A percentile compares a stretch with the other conserved stretches of the same genome.
Evolutionary conservation across 2,113 vertebrate genomes (phyloP).

Genomic region (Prunella himalayana): DNA sequence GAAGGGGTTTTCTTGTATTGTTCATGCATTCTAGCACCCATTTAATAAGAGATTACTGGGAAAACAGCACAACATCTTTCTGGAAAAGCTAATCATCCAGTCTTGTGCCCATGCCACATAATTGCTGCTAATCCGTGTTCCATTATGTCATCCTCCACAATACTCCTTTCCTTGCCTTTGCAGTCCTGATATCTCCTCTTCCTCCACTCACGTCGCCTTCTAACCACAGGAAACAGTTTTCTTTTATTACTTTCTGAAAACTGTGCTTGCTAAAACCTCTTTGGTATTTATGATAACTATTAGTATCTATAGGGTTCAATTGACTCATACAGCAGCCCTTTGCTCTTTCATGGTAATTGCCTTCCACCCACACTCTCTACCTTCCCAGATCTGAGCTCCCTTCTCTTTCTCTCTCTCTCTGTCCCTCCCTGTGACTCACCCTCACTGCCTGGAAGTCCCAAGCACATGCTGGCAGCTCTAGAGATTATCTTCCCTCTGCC

Average conservation of each 20-base stretch:
- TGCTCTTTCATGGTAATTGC: background rate
- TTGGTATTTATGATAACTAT: constrained; percentile 3
- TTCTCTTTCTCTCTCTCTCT: background rate
- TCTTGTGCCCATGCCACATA: constrained; percentile 2
- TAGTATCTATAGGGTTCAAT: background rate
- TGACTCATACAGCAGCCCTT: background rate
- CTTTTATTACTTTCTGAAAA: background rate
- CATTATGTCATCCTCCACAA: background rate
- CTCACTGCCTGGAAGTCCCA: constrained; percentile 4
- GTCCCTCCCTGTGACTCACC: constrained; percentile 50
- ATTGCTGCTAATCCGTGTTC: background rate
- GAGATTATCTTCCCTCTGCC: background rate
- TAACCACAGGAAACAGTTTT: background rate
- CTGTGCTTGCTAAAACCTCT: background rate
- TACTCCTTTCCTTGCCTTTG: background rate
- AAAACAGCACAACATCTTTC: constrained; percentile 3
- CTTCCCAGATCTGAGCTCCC: background rate
- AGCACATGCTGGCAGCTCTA: background rate
- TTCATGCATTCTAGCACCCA: constrained; percentile 19
- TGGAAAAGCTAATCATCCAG: background rate
- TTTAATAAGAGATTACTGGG: background rate
- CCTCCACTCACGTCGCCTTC: background rate
- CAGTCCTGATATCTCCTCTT: background rate
- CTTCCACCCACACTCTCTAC: constrained; percentile 28
- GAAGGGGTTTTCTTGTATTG: constrained; percentile 1